Percentiles rank a stretch among this genome's conserved stretches.
phyloP scores from a whole-genome alignment of 2,888 invertebrate genomes.

The Oxystoma pomonae region DNA sequence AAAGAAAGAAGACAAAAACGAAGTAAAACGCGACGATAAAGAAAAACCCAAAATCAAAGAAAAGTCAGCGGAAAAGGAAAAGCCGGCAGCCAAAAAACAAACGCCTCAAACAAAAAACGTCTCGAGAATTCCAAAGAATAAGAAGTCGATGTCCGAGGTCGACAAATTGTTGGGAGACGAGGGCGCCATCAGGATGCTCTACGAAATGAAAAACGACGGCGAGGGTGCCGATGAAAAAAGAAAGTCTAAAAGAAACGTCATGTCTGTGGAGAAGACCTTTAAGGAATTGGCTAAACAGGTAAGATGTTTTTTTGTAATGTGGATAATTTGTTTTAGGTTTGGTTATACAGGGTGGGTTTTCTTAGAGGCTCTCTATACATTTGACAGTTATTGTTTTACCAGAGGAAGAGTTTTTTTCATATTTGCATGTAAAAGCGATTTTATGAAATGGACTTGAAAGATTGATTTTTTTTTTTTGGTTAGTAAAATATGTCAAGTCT shows the following conservation, averaged over 20 bases:
- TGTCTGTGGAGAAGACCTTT: slow-evolving; percentile 39
- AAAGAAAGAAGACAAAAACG: slow-evolving; percentile 26
- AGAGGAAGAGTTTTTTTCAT: no score
- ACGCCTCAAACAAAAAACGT: background rate
- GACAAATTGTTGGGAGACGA: slow-evolving; percentile 78
- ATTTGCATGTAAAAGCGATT: no score
- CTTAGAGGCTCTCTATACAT: no score
- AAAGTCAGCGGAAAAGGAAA: slow-evolving; percentile 22
- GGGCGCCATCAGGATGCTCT: slow-evolving; percentile 82
- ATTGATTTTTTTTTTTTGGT: no score
- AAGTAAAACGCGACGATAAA: slow-evolving; percentile 16
- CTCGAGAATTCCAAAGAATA: slow-evolving; percentile 22
- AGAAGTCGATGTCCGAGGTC: slow-evolving; percentile 56
- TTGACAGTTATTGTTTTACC: no score
- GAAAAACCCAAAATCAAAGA: slow-evolving; percentile 18
- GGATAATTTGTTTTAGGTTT: no score
- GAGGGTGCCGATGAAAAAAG: slow-evolving; percentile 33
- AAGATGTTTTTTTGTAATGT: no score
- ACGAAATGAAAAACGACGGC: slow-evolving; percentile 64
- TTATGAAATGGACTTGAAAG: no score
- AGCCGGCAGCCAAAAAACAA: background rate
- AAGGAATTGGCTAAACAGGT: slow-evolving; percentile 41
- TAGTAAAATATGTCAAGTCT: no score
- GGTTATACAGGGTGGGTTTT: no score
- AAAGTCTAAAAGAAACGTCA: slow-evolving; percentile 25